Percentiles rank a stretch among this genome's conserved stretches.
phyloP scores from a whole-genome alignment of 2,888 invertebrate genomes.

The Spodoptera picta region DNA sequence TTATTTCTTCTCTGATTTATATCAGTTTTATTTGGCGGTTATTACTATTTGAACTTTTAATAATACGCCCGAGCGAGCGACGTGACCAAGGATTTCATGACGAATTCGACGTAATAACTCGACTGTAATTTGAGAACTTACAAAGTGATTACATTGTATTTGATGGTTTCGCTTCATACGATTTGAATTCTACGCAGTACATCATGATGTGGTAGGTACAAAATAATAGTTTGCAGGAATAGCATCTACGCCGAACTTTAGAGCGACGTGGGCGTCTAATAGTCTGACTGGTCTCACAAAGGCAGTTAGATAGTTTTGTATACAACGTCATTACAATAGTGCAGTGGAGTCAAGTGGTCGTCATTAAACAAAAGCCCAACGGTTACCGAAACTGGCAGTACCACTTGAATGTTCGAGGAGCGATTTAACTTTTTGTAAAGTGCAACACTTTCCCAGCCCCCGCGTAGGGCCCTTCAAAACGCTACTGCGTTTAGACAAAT shows the following conservation, averaged over 20 bases:
- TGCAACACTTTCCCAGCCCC: slow-evolving; percentile 88
- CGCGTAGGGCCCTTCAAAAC: slow-evolving; percentile 77
- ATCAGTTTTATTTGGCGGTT: slow-evolving; percentile 80
- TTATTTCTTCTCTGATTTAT: slow-evolving; percentile 77
- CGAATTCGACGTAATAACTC: slow-evolving; percentile 53
- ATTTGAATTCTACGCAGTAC: slow-evolving; percentile 38
- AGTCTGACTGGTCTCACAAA: slow-evolving; percentile 3
- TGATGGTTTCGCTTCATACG: slow-evolving; percentile 36
- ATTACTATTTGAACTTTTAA: slow-evolving; percentile 85
- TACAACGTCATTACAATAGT: slow-evolving; percentile 43
- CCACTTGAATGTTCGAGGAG: slow-evolving; percentile 70
- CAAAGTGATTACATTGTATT: slow-evolving; percentile 72
- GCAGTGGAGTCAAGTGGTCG: slow-evolving; percentile 63
- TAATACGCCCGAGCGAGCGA: slow-evolving; percentile 66
- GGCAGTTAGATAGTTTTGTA: slow-evolving; percentile 18
- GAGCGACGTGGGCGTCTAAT: slow-evolving; percentile 23
- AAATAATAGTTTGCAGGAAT: slow-evolving; percentile 24
- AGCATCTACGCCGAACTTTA: slow-evolving; percentile 18
- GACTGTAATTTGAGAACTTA: slow-evolving; percentile 73
- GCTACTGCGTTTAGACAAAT: slow-evolving; percentile 87
- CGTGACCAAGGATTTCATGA: slow-evolving; percentile 66
- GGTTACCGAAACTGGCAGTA: slow-evolving; percentile 68
- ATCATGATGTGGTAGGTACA: slow-evolving; percentile 17
- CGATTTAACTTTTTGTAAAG: slow-evolving; percentile 87
- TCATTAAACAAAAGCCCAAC: slow-evolving; percentile 70